A percentile compares a stretch with the other conserved stretches of the same genome.
Conservation (phyloP, 2,888 invertebrate species). For the Drymonia ruficornis region DNA sequence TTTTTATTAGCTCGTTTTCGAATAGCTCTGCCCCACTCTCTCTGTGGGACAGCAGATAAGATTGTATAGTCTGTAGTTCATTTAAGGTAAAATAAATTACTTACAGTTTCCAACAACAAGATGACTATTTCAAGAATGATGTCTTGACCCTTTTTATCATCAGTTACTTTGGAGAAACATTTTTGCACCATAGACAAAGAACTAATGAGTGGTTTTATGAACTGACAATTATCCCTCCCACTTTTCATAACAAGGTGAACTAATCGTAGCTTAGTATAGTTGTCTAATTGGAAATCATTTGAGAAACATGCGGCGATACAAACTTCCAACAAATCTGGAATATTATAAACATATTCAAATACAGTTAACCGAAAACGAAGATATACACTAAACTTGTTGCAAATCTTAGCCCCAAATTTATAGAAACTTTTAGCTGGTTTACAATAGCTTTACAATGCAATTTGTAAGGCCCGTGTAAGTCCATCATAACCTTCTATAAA, state of each 20-base stretch:
- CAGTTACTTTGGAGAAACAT: conserved; percentile 54
- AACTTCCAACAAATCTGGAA: conserved; percentile 71
- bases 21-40: too few species aligned
- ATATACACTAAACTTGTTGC: too few species aligned
- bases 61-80: too few species aligned
- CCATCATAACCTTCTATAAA: too few species aligned
- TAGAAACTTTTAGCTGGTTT: too few species aligned
- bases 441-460: too few species aligned
- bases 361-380: neutral
- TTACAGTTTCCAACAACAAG: conserved; percentile 66
- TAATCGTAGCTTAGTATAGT: conserved; percentile 69
- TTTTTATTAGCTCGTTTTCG: too few species aligned
- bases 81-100: conserved; percentile 9
- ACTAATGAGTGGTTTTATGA: conserved; percentile 63
- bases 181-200: conserved; percentile 56
- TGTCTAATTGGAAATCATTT: conserved; percentile 60
- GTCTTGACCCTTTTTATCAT: conserved; percentile 73
- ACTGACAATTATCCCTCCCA: conserved; percentile 70
- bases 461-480: too few species aligned
- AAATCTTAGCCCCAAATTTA: too few species aligned
- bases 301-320: conserved; percentile 55
- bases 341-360: conserved; percentile 12
- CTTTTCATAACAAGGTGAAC: conserved; percentile 72
- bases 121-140: conserved; percentile 65
- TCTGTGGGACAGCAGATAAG: too few species aligned